A percentile compares a stretch with the other conserved stretches of the same genome.
phyloP scores from a whole-genome alignment of 2,888 invertebrate genomes.

The Nysson spinosus region DNA sequence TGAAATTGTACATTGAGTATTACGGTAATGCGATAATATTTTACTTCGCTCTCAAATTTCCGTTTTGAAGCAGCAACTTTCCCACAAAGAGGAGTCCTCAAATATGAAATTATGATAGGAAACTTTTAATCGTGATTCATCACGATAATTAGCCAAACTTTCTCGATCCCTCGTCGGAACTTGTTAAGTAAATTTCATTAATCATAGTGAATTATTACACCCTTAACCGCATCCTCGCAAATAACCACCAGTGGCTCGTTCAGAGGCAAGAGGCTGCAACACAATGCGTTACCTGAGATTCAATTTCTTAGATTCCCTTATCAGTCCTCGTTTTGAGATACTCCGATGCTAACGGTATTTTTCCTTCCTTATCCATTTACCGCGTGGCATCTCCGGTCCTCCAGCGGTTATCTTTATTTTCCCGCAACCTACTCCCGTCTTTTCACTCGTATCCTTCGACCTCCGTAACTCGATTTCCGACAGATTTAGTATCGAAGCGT shows the following conservation, averaged over 20 bases:
- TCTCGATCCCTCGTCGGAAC: not conserved
- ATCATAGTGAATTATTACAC: not conserved
- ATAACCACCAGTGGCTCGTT: not conserved
- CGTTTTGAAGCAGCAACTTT: not conserved
- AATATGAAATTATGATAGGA: not conserved
- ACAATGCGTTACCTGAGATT: not conserved
- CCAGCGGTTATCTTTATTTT: conserved; percentile 53
- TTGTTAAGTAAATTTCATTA: conserved; percentile 10
- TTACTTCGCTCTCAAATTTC: too few species aligned
- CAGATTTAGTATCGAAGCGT: conserved; percentile 42
- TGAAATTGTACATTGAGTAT: too few species aligned
- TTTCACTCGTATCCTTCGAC: conserved; percentile 7
- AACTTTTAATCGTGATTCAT: conserved; percentile 7
- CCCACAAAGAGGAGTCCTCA: not conserved
- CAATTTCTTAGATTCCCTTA: conserved; percentile 9
- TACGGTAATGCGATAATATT: too few species aligned
- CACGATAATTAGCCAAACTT: conserved; percentile 8
- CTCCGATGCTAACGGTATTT: conserved; percentile 22
- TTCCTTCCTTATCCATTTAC: conserved; percentile 46
- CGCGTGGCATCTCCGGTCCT: conserved; percentile 35
- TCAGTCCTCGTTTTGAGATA: conserved; percentile 12
- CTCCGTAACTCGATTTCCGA: conserved; percentile 48
- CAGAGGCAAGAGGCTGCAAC: not conserved
- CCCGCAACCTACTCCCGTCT: conserved; percentile 20
- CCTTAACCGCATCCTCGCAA: not conserved